A percentile compares a stretch with the other conserved stretches of the same genome.
Evolutionary conservation across 2,888 invertebrate genomes (phyloP).

Genomic region (Theodoxus fluviatilis): DNA sequence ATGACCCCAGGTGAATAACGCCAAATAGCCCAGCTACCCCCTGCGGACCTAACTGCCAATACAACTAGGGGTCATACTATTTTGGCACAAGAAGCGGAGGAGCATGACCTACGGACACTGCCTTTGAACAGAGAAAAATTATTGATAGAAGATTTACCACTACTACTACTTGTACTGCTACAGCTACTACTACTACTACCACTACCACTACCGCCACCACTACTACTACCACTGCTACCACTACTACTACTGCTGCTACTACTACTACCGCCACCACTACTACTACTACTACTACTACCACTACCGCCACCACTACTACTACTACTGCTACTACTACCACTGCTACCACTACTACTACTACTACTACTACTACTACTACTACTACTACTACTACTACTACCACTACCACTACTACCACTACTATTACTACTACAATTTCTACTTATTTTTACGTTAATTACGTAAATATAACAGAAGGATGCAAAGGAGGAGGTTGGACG

Average conservation of each 20-base stretch:
- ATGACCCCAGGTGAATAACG: no score
- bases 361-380: neutral
- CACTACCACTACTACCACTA: slow-evolving; percentile 11
- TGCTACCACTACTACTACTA: neutral
- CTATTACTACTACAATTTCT: slow-evolving; percentile 17
- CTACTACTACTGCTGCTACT: neutral
- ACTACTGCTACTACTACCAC: neutral
- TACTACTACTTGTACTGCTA: neutral
- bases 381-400: slow-evolving; percentile 1
- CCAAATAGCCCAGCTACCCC: no score
- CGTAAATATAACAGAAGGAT: slow-evolving; percentile 1
- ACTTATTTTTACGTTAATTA: neutral
- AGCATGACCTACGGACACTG: no score
- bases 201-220: neutral
- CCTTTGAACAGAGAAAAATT: no score
- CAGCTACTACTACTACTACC: neutral
- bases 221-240: slow-evolving; percentile 11
- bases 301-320: neutral
- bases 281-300: neutral
- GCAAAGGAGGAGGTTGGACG: no score
- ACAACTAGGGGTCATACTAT: no score
- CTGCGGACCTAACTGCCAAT: no score
- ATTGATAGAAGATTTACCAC: neutral
- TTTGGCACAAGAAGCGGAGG: no score
- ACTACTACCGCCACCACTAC: neutral